Conservation (phyloP, 2,113 vertebrate genomes). For the Ciconia boyciana region DNA sequence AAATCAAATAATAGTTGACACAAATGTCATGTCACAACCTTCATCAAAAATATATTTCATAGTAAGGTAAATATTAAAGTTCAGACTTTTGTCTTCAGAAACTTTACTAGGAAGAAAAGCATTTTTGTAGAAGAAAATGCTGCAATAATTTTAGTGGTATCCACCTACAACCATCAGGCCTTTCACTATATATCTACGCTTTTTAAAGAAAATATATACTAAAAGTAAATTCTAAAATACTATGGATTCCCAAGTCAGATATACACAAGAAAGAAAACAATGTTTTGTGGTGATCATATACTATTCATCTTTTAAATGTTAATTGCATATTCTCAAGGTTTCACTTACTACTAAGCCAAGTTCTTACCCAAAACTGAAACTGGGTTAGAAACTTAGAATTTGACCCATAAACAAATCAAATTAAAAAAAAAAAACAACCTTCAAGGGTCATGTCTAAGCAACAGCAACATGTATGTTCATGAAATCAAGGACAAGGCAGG, state of each 20-base stretch:
- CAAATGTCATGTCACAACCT: constrained; percentile 9
- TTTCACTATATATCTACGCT: background rate
- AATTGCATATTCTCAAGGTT: background rate
- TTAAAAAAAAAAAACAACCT: background rate
- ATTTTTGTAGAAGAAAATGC: background rate
- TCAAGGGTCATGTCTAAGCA: background rate
- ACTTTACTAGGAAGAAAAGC: background rate
- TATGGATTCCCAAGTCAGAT: background rate
- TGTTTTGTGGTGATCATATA: background rate
- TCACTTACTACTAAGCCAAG: background rate
- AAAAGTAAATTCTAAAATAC: background rate
- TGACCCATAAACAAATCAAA: background rate
- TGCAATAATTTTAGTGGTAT: background rate
- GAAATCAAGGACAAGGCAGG: background rate
- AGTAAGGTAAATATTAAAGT: background rate
- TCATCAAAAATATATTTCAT: constrained; percentile 12
- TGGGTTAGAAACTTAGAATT: background rate
- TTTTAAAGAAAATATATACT: constrained; percentile 4
- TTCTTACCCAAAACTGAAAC: background rate
- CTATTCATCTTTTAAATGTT: background rate
- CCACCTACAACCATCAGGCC: background rate
- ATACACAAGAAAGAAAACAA: background rate
- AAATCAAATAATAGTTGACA: background rate
- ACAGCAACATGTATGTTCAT: background rate
- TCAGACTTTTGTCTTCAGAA: background rate